phyloP scores from a whole-genome alignment of 2,113 vertebrate genomes.

The Mesocricetus auratus region DNA sequence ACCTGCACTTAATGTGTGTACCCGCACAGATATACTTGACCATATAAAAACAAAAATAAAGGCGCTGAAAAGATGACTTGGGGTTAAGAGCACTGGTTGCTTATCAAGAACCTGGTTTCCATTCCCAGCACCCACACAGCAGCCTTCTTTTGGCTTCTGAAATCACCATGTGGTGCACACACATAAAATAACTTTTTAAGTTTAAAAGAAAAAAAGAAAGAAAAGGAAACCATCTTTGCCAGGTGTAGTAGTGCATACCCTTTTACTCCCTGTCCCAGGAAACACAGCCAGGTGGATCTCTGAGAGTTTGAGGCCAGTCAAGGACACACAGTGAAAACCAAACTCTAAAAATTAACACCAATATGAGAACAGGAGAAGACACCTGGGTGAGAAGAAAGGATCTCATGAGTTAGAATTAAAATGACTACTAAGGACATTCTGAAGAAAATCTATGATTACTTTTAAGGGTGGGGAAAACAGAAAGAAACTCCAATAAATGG shows the following conservation, averaged over 20 bases:
- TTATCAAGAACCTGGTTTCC: not conserved
- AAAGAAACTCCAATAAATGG: not conserved
- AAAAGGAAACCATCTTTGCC: not conserved
- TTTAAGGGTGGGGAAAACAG: not conserved
- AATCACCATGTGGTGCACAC: not conserved
- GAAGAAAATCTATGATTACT: not conserved
- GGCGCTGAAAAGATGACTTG: not conserved
- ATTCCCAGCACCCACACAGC: not conserved
- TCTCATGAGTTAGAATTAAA: not conserved
- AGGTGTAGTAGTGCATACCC: not conserved
- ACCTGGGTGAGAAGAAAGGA: not conserved
- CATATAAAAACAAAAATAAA: not conserved
- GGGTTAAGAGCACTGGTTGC: not conserved
- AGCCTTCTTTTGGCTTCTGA: not conserved
- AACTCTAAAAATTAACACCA: not conserved
- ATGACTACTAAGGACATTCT: not conserved
- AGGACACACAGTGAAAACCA: not conserved
- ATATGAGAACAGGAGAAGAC: not conserved
- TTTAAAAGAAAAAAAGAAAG: not conserved
- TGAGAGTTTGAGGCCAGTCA: not conserved
- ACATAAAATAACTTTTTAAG: not conserved
- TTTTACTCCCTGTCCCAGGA: not conserved
- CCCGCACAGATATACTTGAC: not conserved
- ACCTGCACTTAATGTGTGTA: not conserved
- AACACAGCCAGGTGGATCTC: not conserved